Evolutionary conservation across 2,797 vertebrate species (phyloP).

Genomic region (Simalia tracyae): DNA sequence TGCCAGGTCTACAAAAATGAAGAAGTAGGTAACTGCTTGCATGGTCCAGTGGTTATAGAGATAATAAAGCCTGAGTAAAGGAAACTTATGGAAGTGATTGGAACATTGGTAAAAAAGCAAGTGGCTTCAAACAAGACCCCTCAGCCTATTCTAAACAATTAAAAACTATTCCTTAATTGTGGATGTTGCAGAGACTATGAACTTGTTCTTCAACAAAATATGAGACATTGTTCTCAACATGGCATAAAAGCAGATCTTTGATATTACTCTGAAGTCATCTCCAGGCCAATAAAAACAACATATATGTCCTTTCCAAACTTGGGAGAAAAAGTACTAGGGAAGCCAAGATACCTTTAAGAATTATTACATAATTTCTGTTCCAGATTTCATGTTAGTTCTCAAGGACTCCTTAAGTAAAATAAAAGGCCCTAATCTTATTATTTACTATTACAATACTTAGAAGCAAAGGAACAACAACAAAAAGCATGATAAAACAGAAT

Average conservation of each 20-base stretch:
- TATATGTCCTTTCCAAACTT: background rate
- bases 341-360: background rate
- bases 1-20: constrained; percentile 83
- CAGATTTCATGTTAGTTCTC: background rate
- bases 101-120: background rate
- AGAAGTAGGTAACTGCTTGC: constrained; percentile 80
- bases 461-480: background rate
- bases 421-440: background rate
- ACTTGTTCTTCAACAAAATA: no score
- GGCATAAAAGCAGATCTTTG: background rate
- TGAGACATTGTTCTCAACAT: background rate
- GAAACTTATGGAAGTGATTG: constrained; percentile 9
- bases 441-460: background rate
- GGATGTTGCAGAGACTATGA: background rate
- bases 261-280: background rate
- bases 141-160: background rate
- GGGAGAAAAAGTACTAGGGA: background rate
- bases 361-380: background rate
- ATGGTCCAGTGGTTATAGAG: constrained; percentile 89
- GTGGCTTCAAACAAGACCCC: background rate
- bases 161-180: background rate
- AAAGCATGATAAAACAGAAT: background rate
- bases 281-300: background rate
- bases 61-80: constrained; percentile 80
- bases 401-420: background rate